These are phyloP conservation scores for Pangasius sanitwongsei DNA, from an alignment of 2,797 vertebrate species.

Conservation along the genomic window DNA sequence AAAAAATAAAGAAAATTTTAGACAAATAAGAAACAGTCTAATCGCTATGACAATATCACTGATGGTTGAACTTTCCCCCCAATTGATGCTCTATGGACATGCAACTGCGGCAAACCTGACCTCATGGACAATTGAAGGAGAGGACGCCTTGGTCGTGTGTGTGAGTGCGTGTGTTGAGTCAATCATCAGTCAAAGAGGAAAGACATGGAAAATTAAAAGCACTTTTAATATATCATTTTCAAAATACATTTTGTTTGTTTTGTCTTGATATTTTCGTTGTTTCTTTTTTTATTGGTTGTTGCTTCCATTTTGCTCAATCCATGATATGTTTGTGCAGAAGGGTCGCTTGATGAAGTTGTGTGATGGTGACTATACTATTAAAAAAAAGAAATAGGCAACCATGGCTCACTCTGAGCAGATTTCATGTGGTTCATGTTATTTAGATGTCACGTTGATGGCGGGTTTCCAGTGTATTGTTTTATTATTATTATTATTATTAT, in stretches of 20 bases:
- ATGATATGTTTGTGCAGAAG: conserved; percentile 83
- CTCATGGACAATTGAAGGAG: conserved; percentile 82
- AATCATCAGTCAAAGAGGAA: conserved; percentile 82
- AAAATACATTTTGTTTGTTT: conserved; percentile 85
- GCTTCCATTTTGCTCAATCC: conserved; percentile 84
- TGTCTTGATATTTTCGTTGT: conserved; percentile 74
- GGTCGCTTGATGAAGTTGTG: conserved; percentile 84
- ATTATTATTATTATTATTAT: conserved; percentile 35
- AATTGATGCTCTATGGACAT: conserved; percentile 79
- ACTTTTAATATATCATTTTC: conserved; percentile 89
- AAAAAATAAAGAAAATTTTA: conserved; percentile 95
- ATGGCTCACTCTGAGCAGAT: conserved; percentile 79
- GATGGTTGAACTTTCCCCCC: conserved; percentile 80
- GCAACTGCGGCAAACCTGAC: conserved; percentile 79
- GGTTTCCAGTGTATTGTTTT: neutral
- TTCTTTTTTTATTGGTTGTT: conserved; percentile 80
- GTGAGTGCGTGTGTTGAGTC: conserved; percentile 75
- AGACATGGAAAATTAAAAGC: conserved; percentile 84
- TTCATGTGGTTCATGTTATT: conserved; percentile 64
- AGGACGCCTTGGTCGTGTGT: conserved; percentile 76
- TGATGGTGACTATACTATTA: conserved; percentile 86
- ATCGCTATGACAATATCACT: conserved; percentile 88
- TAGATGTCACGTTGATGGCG: conserved; percentile 1
- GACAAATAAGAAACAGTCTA: conserved; percentile 90
- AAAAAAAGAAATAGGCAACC: conserved; percentile 81